A percentile compares a stretch with the other conserved stretches of the same genome.
Conservation (phyloP, 1,140 invertebrate species). For the Elymnias hypermnestra region DNA sequence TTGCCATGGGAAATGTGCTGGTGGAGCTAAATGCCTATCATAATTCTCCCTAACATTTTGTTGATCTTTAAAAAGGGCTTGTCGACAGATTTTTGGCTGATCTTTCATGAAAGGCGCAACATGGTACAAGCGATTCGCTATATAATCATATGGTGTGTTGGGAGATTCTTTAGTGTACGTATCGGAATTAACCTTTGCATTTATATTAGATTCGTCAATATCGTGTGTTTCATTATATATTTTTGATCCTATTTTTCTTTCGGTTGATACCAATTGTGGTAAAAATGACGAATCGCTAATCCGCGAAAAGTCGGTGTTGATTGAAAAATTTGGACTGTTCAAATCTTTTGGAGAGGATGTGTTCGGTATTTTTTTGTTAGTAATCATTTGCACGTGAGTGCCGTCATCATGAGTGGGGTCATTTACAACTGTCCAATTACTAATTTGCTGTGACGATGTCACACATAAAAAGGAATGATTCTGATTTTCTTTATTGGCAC, state of each 20-base stretch:
- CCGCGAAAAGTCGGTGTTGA: conserved; percentile 63
- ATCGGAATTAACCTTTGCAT: conserved; percentile 53
- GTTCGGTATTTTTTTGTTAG: conserved; percentile 55
- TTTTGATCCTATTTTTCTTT: conserved; percentile 56
- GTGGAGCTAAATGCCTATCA: conserved; percentile 15
- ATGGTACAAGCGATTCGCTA: conserved; percentile 33
- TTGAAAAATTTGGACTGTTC: conserved; percentile 64
- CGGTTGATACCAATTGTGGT: conserved; percentile 69
- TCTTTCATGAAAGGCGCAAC: conserved; percentile 36
- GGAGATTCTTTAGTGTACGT: conserved; percentile 73
- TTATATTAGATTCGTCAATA: conserved; percentile 39
- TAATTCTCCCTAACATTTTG: conserved; percentile 40
- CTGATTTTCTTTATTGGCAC: conserved; percentile 55
- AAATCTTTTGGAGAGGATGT: conserved; percentile 67
- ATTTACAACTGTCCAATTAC: conserved; percentile 47
- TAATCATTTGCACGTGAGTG: conserved; percentile 35
- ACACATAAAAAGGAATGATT: conserved; percentile 54
- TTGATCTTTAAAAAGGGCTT: conserved; percentile 54
- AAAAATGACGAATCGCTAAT: conserved; percentile 68
- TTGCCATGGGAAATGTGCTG: conserved; percentile 50
- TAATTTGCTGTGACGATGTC: conserved; percentile 39
- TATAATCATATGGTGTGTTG: conserved; percentile 37
- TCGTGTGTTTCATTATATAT: conserved; percentile 57
- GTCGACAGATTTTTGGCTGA: conserved; percentile 45
- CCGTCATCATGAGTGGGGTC: conserved; percentile 30